Conservation (phyloP, 92 coral and sea anemone genomes). For the Phenganax marumi region DNA sequence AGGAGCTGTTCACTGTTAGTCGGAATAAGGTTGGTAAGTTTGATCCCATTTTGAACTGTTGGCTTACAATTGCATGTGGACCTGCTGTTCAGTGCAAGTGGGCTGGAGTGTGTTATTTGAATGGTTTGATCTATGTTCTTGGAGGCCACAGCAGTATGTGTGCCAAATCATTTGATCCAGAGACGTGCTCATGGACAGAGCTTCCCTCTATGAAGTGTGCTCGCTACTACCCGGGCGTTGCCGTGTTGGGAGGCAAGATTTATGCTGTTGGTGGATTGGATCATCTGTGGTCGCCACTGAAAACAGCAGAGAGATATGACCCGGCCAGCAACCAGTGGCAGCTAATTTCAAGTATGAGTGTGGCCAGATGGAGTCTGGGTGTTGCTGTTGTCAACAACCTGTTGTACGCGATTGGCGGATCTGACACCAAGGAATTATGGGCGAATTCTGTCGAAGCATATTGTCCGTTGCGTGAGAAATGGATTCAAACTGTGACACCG, state of each 20-base stretch:
- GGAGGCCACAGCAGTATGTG: constrained; percentile 99
- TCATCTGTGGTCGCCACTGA: constrained; percentile 97
- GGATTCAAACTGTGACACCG: constrained; percentile 88
- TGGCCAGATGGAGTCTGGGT: constrained; percentile 97
- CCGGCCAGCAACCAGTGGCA: constrained; percentile 78
- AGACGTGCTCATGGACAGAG: constrained; percentile 78
- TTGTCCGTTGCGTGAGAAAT: constrained; percentile 63
- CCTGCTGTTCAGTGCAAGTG: constrained; percentile 99
- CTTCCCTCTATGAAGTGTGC: constrained; percentile 93
- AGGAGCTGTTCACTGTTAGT: constrained; percentile 96
- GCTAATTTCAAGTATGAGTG: constrained; percentile 79
- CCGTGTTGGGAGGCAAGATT: constrained; percentile 81
- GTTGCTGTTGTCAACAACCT: constrained; percentile 87
- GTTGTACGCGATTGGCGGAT: constrained; percentile 96
- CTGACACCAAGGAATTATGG: constrained; percentile 80
- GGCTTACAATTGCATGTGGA: constrained; percentile 92
- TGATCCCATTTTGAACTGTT: constrained; percentile 89
- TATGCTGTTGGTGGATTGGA: constrained; percentile 99
- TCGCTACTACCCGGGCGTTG: constrained; percentile 98
- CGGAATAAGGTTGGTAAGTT: constrained; percentile 97
- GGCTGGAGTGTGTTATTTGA: constrained; percentile 96
- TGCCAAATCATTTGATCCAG: constrained; percentile 91
- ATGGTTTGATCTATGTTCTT: constrained; percentile 87
- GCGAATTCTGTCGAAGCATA: constrained; percentile 96
- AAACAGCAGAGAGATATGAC: constrained; percentile 87